Evolutionary conservation across 2,888 invertebrate genomes (phyloP), one percentile per base, ranked within the genome.

Genomic region (Philopedon plagiatum): DNA sequence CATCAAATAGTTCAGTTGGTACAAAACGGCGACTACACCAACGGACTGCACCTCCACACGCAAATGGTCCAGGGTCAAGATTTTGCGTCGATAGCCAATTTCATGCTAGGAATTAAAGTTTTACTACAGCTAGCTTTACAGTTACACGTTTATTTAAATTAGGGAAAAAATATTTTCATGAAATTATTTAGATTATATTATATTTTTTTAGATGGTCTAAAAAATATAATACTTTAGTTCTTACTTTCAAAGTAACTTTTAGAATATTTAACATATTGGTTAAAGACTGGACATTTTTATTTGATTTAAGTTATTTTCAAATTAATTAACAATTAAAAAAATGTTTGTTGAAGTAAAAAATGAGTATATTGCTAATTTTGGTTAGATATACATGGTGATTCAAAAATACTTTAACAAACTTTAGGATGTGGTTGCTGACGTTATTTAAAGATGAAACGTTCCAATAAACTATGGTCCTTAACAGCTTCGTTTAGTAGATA

Each of bases 91-190:
- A 96, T 94, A 75, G 94, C 96, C 65, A 89, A 91, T 79, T 98
- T 98, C 86, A 94, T 97, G 91, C 97, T 97, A 8, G 96, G 94
- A 18, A 89, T 98, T 19, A 97, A 97, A 88, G 91, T 93, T 80
- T 89, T 98, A 76, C 86, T 97, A 78, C 95, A 96, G 85, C 91
- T 93, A 61, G 94, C 96, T 21, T 86, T 89, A 67, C 95, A 96
- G 85, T 86, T 95, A 77, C 91, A 90, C 80, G 89, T 92, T 75
- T 91, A 89, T 51, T 70, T 75, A 66, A 72, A 70, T 41, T 75
- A 75, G 64, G 51, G 15, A 29, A 29, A 29, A 54, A 54, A 15
- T 54, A 29, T 29, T 29, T 54, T 15, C 2, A 54, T n/a, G 9
- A 23, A 11, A 23, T 46, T 23, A 21, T 11, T 46, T 23, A 46